A percentile compares a stretch with the other conserved stretches of the same genome.
These are phyloP conservation scores for Diachasmimorpha longicaudata DNA, from an alignment of 1,140 invertebrate genomes.

Conservation along the genomic window DNA sequence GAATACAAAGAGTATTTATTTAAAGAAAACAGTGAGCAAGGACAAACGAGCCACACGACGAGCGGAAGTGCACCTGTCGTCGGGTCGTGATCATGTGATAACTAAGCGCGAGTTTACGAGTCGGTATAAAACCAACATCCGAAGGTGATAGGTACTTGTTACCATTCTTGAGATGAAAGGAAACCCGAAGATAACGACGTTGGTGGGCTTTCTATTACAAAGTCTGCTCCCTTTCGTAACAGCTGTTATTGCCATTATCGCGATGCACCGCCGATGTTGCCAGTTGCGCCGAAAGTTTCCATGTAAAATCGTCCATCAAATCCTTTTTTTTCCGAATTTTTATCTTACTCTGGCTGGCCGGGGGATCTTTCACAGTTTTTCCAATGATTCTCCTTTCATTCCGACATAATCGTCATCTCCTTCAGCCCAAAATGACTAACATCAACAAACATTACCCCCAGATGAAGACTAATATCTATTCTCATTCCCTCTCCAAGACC, in stretches of 20 bases:
- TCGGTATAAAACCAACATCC: not conserved
- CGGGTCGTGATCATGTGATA: conserved; percentile 13
- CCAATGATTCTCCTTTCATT: no score
- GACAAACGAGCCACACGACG: not conserved
- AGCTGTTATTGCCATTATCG: not conserved
- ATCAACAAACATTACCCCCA: not conserved
- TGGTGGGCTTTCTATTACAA: not conserved
- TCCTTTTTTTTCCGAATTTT: not conserved
- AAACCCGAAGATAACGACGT: not conserved
- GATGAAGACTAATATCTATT: not conserved
- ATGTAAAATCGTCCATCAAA: not conserved
- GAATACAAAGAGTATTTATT: not conserved
- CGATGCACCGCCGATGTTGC: no score
- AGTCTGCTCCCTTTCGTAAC: not conserved
- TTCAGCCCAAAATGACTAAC: not conserved
- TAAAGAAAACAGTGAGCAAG: not conserved
- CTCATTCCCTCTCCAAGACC: not conserved
- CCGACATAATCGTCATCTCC: no score
- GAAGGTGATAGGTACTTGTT: conserved; percentile 9
- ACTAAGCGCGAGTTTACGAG: conserved; percentile 12
- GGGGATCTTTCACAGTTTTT: no score
- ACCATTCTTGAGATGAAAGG: conserved; percentile 1
- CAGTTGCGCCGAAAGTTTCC: no score
- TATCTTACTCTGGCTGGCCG: no score
- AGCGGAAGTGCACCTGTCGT: conserved; percentile 24